A percentile compares a stretch with the other conserved stretches of the same genome.
Conservation (phyloP, 92 coral and sea anemone species). For the Micromussa lordhowensis region DNA sequence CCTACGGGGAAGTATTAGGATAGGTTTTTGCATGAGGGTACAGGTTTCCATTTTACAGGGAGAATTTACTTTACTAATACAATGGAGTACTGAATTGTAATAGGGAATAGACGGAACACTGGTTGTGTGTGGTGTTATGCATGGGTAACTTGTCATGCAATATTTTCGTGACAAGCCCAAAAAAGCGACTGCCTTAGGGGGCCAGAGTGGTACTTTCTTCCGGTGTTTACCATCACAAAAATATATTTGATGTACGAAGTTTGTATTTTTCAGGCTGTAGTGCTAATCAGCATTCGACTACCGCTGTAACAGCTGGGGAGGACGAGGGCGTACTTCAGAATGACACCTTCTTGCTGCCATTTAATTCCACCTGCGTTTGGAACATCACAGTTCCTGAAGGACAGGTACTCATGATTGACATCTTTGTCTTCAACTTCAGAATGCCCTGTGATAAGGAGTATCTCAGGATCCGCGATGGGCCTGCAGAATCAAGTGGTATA, state of each 20-base stretch:
- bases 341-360: not conserved
- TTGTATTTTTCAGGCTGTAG: constrained; percentile 18
- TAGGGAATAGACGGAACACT: no score
- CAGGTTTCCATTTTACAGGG: no score
- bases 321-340: not conserved
- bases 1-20: no score
- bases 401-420: constrained; percentile 9
- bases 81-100: no score
- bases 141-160: no score
- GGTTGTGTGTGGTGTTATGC: no score
- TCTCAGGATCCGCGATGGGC: constrained; percentile 40
- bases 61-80: no score
- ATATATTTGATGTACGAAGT: not conserved
- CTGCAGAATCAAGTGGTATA: constrained; percentile 24
- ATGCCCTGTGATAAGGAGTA: constrained; percentile 31
- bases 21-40: no score
- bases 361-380: constrained; percentile 59
- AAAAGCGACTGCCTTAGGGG: no score
- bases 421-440: not conserved
- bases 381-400: constrained; percentile 66
- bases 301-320: not conserved
- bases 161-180: no score
- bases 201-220: no score
- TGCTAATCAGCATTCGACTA: constrained; percentile 20
- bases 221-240: not conserved